Base-by-base conservation (phyloP, 2,888 invertebrate genomes). In the Pandemis corylana region DNA sequence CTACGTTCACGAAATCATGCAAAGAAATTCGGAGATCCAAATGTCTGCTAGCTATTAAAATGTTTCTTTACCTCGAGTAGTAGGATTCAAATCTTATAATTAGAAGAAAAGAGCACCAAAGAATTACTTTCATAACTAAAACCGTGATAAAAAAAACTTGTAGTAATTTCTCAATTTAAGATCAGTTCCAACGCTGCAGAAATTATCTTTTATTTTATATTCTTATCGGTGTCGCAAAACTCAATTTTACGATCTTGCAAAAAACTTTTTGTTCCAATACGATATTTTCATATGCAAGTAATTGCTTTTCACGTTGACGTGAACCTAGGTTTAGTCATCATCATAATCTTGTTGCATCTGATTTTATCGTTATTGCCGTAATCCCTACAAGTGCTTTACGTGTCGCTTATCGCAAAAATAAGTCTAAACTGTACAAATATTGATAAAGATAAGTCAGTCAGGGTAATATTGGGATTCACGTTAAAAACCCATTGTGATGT, bases 391-490 rank as follows among this genome's bases (percentile, higher is more conserved):
- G 42, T 63, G n/a, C 42, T 42, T 59, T 15, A 20, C 64, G 42
- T 44, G 44, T n/a, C 15, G 12, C 20, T 64, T 64, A 66, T 66
- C 49, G 49, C 51, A 12, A 59, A 59, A 59, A 59, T 59, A 59
- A 59, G 59, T 59, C 28, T 59, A 59, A n/a, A 59, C 59, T 28
- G 59, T 28, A 20, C 59, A 59, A 59, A 59, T 28, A 59, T 28
- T 59, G 20, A 59, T 59, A 59, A 59, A 59, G 59, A 28, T 59
- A 62, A 61, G 41, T 10, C 15, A 36, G 46, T 69, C 69, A 41
- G 15, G 13, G 51, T 36, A 65, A 71, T 71, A 65, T 71, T 42
- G 36, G 5, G 9, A 64, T 63, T 20, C 36, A 15, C 46, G 41
- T 41, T 41, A n/a, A 41, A 62, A 41, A 46, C 13, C 28, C 41